Evolutionary conservation across 2,888 invertebrate species (phyloP).

Genomic region (Tridacna crocea): DNA sequence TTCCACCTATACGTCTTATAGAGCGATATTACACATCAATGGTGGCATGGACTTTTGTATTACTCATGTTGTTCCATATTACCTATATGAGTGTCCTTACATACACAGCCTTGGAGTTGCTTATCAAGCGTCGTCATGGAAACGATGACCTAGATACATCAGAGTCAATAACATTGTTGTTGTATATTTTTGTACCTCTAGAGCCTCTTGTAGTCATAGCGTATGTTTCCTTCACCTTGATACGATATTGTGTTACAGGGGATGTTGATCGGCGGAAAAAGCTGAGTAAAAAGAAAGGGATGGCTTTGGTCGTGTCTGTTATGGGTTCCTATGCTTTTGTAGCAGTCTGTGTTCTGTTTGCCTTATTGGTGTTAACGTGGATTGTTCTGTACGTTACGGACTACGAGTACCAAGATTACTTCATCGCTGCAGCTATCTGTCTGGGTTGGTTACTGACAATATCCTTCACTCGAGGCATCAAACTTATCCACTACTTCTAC

Average conservation of each 20-base stretch:
- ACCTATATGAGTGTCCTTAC: conserved; percentile 80
- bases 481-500: conserved; percentile 81
- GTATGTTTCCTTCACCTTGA: conserved; percentile 56
- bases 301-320: conserved; percentile 32
- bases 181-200: conserved; percentile 71
- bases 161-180: conserved; percentile 52
- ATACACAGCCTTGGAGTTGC: conserved; percentile 65
- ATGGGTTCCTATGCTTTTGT: conserved; percentile 55
- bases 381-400: conserved; percentile 66
- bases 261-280: conserved; percentile 47
- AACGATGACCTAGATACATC: conserved; percentile 47
- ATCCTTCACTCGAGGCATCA: conserved; percentile 80
- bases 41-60: conserved; percentile 76
- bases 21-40: conserved; percentile 77
- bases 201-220: conserved; percentile 73
- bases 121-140: conserved; percentile 60
- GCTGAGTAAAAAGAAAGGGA: conserved; percentile 40
- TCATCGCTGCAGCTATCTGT: conserved; percentile 77
- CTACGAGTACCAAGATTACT: conserved; percentile 73
- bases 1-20: conserved; percentile 77
- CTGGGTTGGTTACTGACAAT: conserved; percentile 82
- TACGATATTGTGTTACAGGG: conserved; percentile 37
- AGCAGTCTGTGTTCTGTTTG: conserved; percentile 61
- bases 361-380: conserved; percentile 75
- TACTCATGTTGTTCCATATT: conserved; percentile 78